Base-by-base conservation (phyloP, 1,140 invertebrate genomes). In the Lordiphosa clarofinis region DNA sequence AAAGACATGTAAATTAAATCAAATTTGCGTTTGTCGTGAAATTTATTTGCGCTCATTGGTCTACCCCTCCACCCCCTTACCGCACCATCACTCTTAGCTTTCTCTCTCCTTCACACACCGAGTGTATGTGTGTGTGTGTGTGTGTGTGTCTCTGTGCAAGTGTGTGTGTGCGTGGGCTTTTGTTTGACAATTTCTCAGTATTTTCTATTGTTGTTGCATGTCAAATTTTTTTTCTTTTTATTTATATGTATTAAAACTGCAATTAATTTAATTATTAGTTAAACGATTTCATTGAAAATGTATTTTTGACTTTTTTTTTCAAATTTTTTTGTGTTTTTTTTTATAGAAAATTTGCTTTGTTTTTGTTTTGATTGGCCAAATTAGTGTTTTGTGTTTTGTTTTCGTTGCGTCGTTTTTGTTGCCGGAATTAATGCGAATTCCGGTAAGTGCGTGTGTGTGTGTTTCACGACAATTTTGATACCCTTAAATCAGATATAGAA, bases 1-100 rank as follows among this genome's bases (percentile, higher is more conserved):
- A 82, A 82, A 73, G 75, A 81, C 62, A 75, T 81, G 75, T 81
- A 81, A 82, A 81, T 81, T 81, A 81, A 81, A 81, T 81, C 62
- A 81, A 81, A 72, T 82, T 56, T 57, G 76, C 76, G 58, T 43
- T 55, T 60, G 54, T 67, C 65, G 61, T 50, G 44, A 64, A 49
- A 50, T 67, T 63, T 71, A 54, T 65, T 54, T 58, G 38, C 24
- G 42, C 54, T 70, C 53, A 54, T 54, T 55, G 54, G 36, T 48
- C 42, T 1, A 28, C 24, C 49, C 56, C 21, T 42, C 39, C 40
- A n/a, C 11, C 35, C 35, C 35, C n/a, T 12, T 39, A 13, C n/a
- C 37, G 28, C 31, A 8, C 28, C 33, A 3, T n/a, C 39, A 4
- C 33, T 48, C 33, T 38, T 7, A 28, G 24, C 39, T 15, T 15